Conservation (phyloP, 2,113 vertebrate species). For the Mirounga angustirostris region DNA sequence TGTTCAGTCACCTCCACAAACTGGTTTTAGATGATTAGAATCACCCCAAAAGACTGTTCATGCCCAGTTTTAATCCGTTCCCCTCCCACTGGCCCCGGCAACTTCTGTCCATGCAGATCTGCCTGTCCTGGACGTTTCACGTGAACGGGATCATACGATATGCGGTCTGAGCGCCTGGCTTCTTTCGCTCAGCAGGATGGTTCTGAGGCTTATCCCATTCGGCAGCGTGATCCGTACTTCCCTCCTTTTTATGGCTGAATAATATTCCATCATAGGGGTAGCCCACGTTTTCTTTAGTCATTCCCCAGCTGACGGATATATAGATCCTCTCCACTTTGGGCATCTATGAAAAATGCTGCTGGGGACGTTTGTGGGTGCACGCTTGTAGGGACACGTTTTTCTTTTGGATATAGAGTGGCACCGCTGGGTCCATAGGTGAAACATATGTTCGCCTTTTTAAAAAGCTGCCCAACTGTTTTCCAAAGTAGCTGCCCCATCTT, state of each 20-base stretch:
- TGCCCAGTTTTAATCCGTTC: neutral
- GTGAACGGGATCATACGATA: accelerated
- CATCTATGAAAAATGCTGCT: accelerated
- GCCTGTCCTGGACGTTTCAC: neutral
- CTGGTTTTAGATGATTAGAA: too few species aligned
- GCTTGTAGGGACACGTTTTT: accelerated
- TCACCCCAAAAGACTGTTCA: neutral
- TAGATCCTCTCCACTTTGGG: neutral
- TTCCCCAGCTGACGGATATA: neutral
- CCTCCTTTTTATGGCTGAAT: neutral
- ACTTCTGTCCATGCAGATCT: neutral
- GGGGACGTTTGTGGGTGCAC: accelerated
- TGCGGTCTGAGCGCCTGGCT: neutral
- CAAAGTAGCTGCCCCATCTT: too few species aligned
- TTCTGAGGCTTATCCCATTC: neutral
- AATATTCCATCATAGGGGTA: accelerated
- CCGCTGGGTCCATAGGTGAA: neutral
- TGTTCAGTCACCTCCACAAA: neutral
- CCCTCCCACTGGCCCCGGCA: too few species aligned
- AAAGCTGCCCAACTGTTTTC: neutral
- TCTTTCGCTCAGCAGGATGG: neutral
- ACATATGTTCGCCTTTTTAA: neutral
- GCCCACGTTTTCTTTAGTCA: neutral
- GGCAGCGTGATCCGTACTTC: neutral
- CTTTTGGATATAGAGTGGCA: too few species aligned